Evolutionary conservation across 2,113 vertebrate species (phyloP).

Genomic region (Lagenorhynchus albirostris): DNA sequence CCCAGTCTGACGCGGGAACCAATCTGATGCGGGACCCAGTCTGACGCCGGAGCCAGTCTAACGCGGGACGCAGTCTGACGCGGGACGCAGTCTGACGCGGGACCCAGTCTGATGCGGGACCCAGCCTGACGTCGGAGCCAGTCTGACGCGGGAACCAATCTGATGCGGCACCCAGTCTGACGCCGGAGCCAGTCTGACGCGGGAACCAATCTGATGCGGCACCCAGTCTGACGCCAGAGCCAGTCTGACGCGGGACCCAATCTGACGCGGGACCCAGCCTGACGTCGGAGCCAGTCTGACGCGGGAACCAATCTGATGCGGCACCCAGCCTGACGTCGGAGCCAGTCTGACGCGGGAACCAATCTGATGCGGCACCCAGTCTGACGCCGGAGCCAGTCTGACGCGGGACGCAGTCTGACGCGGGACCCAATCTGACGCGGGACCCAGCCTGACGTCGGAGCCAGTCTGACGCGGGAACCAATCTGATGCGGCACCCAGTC

Average conservation of each 20-base stretch:
- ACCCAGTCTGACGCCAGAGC: background rate
- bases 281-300: no score
- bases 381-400: no score
- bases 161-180: background rate
- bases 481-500: background rate
- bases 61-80: background rate
- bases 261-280: no score
- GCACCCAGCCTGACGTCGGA: background rate
- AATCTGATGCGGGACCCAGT: accelerated
- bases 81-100: accelerated
- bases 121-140: accelerated
- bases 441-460: accelerated
- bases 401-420: accelerated
- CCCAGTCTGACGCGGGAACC: background rate
- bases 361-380: no score
- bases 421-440: background rate
- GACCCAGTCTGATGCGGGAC: background rate
- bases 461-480: no score
- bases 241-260: background rate
- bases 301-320: accelerated
- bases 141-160: no score
- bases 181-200: background rate
- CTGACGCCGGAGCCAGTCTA: background rate
- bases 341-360: background rate
- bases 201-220: no score